phyloP scores from a whole-genome alignment of 2,113 vertebrate genomes.

The Myrmecobius fasciatus region DNA sequence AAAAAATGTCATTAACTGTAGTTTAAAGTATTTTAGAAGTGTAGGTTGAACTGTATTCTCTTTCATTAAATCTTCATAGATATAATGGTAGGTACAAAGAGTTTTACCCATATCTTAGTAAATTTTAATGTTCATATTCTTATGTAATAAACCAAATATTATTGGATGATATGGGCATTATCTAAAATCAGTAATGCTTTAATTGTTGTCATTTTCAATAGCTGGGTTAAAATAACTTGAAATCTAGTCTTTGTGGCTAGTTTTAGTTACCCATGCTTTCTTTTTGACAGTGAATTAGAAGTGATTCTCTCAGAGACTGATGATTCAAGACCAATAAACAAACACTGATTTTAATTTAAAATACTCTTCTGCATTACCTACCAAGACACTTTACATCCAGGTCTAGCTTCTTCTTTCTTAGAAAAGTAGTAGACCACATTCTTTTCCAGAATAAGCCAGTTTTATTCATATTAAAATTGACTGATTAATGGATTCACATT shows the following conservation, averaged over 20 bases:
- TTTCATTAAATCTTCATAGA: not conserved
- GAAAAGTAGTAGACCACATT: not conserved
- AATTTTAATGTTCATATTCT: not conserved
- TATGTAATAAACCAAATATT: not conserved
- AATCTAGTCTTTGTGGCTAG: not conserved
- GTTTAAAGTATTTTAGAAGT: not conserved
- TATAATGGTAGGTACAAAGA: not conserved
- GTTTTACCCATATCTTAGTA: not conserved
- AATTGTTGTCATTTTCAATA: not conserved
- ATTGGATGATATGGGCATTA: not conserved
- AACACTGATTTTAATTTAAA: not conserved
- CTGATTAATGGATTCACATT: not conserved
- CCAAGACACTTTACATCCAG: not conserved
- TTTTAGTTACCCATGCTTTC: not conserved
- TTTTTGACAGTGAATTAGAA: not conserved
- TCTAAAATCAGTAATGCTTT: not conserved
- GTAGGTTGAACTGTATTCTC: not conserved
- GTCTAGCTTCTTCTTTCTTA: not conserved
- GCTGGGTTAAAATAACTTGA: not conserved
- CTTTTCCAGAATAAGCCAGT: not conserved
- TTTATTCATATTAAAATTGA: not conserved
- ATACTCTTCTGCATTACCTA: not conserved
- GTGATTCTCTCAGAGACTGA: not conserved
- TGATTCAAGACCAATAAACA: not conserved
- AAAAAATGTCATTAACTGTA: not conserved